Conservation (phyloP, 2,797 vertebrate genomes). For the Mareca penelope region DNA sequence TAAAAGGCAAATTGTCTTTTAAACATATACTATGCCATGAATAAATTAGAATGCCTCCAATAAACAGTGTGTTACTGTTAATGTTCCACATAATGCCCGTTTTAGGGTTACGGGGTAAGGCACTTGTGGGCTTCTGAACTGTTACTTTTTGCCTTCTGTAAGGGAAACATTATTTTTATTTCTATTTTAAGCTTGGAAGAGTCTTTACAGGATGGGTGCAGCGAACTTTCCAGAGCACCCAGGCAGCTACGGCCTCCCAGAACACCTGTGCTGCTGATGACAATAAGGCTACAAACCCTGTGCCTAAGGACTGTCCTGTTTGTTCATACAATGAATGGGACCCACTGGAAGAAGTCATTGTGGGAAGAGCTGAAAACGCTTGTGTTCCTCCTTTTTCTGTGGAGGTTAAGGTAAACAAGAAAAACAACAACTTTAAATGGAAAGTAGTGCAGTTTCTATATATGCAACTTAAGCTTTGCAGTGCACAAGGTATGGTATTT, state of each 20-base stretch:
- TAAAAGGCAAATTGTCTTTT: not conserved
- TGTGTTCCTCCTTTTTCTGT: slow-evolving; percentile 94
- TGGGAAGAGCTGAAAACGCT: slow-evolving; percentile 95
- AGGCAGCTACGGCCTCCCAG: slow-evolving; percentile 85
- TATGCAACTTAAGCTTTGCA: not conserved
- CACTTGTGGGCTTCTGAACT: not conserved
- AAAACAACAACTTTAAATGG: not conserved
- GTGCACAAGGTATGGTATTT: not conserved
- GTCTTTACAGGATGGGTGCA: slow-evolving; percentile 88
- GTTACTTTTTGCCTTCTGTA: not conserved
- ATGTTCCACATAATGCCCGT: fast-evolving
- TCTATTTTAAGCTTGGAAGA: slow-evolving; percentile 83
- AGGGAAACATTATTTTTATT: not conserved
- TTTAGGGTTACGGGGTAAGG: not conserved
- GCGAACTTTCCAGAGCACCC: slow-evolving; percentile 90
- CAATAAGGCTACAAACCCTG: slow-evolving; percentile 73
- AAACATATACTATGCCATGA: not conserved
- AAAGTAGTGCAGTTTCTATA: not conserved
- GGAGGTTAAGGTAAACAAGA: slow-evolving; percentile 92
- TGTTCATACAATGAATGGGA: slow-evolving; percentile 98
- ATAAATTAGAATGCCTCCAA: not conserved
- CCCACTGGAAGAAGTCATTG: slow-evolving; percentile 95
- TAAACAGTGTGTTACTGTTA: not conserved
- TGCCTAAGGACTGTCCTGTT: slow-evolving; percentile 87
- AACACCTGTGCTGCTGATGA: slow-evolving; percentile 80